A percentile compares a stretch with the other conserved stretches of the same genome.
These are phyloP conservation scores for Myodes glareolus DNA, from an alignment of 2,113 vertebrate genomes.

Conservation along the genomic window DNA sequence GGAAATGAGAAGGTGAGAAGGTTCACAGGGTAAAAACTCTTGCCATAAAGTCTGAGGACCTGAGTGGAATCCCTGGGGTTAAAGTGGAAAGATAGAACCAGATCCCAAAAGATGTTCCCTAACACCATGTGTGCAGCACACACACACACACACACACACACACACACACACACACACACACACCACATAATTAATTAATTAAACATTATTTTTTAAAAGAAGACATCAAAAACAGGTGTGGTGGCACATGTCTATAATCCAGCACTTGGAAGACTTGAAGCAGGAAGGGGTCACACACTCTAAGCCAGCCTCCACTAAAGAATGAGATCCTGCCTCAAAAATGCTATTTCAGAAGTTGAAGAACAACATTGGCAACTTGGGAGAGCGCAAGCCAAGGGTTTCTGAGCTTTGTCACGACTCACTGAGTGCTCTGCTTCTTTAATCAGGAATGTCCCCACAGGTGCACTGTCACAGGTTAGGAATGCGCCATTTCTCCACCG, in stretches of 20 bases:
- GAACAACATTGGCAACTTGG: neutral
- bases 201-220: neutral
- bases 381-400: neutral
- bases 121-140: neutral
- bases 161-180: neutral
- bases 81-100: neutral
- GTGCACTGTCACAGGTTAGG: neutral
- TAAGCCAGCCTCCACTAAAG: neutral
- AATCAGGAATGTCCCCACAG: neutral
- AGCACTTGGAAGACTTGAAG: neutral
- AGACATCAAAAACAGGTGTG: neutral
- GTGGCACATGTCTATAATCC: neutral
- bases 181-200: neutral
- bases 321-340: neutral
- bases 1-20: neutral
- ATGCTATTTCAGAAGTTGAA: neutral
- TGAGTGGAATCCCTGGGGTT: neutral
- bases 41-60: neutral
- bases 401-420: neutral
- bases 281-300: neutral
- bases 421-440: neutral
- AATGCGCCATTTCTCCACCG: neutral
- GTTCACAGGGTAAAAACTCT: neutral
- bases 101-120: neutral
- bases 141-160: neutral